Base-by-base conservation (phyloP, 2,888 invertebrate species). In the Cremastinae sp. region DNA sequence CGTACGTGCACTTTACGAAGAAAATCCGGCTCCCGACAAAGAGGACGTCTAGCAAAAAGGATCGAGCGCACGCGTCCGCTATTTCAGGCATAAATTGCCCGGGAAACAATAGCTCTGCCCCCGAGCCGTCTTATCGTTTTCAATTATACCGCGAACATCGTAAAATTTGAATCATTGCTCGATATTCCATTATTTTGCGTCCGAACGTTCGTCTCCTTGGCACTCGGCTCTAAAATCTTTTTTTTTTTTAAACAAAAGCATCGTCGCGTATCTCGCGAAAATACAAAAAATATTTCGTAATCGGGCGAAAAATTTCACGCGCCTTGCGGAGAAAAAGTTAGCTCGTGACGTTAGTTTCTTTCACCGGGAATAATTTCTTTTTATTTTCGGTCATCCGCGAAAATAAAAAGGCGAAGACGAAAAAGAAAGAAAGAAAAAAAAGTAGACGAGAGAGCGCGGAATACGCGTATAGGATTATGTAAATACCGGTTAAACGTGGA, bases 401-500 rank as follows among this genome's bases (percentile, higher is more conserved):
- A 47, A 36, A 38, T 20, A 18, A 12, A 38, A 14, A 51, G 38
- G 59, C 18, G 58, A 43, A 36, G 38, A 74, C 43, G 5, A 34
- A 34, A 56, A 64, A 41, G 38, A 18, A 34, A 16, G 8, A 58
- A n/a, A n/a, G n/a, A n/a, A n/a, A n/a, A n/a, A n/a, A n/a, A n/a
- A n/a, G n/a, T n/a, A n/a, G n/a, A n/a, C n/a, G n/a, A n/a, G n/a
- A n/a, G n/a, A n/a, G n/a, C n/a, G n/a, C 47, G 18, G 9, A 18
- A 16, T n/a, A 41, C 16, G 43, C 58, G 51, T 51, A 41, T 43
- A 14, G 65, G 69, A 70, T 77, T 83, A 83, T 83, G 83, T 78
- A 82, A 84, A 82, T 82, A 80, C 51, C 73, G 64, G 68, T 79
- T 28, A 78, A 81, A 79, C 74, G 78, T 64, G 76, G 72, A 76